Evolutionary conservation across 2,797 vertebrate species (phyloP).

Genomic region (Hydrocynus forskahlii): DNA sequence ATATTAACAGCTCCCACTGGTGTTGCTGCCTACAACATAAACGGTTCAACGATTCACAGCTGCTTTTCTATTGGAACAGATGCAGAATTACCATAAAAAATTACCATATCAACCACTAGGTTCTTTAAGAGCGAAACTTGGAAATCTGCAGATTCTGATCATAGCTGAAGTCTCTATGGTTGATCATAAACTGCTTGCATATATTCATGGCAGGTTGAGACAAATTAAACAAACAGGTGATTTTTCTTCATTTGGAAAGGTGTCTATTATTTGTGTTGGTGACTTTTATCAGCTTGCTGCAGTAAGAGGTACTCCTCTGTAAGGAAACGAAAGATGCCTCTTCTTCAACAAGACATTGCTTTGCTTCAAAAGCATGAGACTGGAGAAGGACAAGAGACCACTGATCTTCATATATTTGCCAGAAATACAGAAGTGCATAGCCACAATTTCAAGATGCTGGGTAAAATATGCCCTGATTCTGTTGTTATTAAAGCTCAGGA

Average conservation of each 20-base stretch:
- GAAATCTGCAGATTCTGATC: too few relatives aligned
- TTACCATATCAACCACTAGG: too few relatives aligned
- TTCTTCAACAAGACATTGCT: too few relatives aligned
- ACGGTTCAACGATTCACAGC: too few relatives aligned
- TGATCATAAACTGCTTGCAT: too few relatives aligned
- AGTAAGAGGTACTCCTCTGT: background rate
- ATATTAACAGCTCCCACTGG: constrained; percentile 34
- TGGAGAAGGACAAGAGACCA: too few relatives aligned
- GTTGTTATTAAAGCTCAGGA: constrained; percentile 29
- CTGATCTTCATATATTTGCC: background rate
- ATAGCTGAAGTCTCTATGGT: too few relatives aligned
- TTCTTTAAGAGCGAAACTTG: too few relatives aligned
- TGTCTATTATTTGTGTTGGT: background rate
- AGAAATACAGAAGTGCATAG: constrained; percentile 26
- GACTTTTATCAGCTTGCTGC: constrained; percentile 18
- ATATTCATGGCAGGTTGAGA: too few relatives aligned
- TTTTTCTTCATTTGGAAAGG: constrained; percentile 4
- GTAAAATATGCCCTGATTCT: constrained; percentile 24
- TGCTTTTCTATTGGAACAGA: too few relatives aligned
- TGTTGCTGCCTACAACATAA: background rate
- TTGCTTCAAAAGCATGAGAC: background rate
- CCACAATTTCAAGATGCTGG: constrained; percentile 23
- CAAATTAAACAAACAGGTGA: constrained; percentile 10
- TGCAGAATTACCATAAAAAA: too few relatives aligned
- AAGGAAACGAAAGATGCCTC: too few relatives aligned